phyloP scores from a whole-genome alignment of 2,113 vertebrate species.

The Eubucco bourcierii region DNA sequence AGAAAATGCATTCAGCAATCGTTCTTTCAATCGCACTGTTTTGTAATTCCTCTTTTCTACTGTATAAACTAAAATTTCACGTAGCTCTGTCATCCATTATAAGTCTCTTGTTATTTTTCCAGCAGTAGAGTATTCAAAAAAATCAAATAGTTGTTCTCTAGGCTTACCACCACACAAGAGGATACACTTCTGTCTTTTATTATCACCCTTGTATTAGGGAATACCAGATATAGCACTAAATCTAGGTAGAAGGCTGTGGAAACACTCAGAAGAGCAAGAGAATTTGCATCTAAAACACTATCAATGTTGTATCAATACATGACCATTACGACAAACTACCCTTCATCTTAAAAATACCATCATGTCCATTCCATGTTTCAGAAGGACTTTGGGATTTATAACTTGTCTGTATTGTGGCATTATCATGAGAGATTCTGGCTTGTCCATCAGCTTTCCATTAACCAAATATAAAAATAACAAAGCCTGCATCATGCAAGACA shows the following conservation, averaged over 20 bases:
- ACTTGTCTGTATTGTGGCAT: background rate
- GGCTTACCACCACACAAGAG: background rate
- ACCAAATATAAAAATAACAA: background rate
- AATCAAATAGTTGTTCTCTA: background rate
- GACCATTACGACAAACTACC: background rate
- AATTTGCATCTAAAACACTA: background rate
- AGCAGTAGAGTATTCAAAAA: background rate
- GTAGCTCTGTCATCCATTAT: background rate
- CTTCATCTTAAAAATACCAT: background rate
- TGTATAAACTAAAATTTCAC: constrained; percentile 14
- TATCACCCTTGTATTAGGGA: background rate
- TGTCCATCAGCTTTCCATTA: background rate
- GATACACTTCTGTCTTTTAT: background rate
- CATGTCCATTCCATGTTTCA: background rate
- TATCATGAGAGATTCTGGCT: background rate
- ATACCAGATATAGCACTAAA: background rate
- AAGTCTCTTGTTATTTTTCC: background rate
- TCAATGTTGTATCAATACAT: background rate
- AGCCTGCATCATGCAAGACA: background rate
- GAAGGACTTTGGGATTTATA: background rate
- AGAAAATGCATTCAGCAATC: constrained; percentile 7
- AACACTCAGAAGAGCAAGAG: background rate
- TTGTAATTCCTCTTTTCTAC: constrained; percentile 16
- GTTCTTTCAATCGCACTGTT: background rate
- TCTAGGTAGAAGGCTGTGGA: background rate